A percentile compares a stretch with the other conserved stretches of the same genome.
Conservation (phyloP, 2,797 vertebrate species). For the Sebastes vulpes region DNA sequence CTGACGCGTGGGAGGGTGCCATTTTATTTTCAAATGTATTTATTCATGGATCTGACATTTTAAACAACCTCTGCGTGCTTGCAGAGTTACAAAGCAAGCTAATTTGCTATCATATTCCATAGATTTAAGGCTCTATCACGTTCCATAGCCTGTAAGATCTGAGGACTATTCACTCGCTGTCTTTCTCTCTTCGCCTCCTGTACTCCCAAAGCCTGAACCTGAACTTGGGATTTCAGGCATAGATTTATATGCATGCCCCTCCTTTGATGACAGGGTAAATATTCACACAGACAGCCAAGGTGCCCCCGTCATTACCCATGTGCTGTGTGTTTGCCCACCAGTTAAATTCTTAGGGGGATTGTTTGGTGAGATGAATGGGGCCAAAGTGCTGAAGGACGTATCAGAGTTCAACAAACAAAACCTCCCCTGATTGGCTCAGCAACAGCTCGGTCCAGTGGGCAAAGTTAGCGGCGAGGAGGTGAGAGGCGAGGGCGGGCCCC, state of each 20-base stretch:
- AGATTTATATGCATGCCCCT: slow-evolving; percentile 87
- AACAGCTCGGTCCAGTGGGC: slow-evolving; percentile 70
- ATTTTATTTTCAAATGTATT: slow-evolving; percentile 80
- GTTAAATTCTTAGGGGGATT: slow-evolving; percentile 87
- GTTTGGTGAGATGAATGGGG: slow-evolving; percentile 86
- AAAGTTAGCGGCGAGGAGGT: slow-evolving; percentile 64
- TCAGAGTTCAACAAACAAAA: slow-evolving; percentile 85
- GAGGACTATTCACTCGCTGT: slow-evolving; percentile 47
- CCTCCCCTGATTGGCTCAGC: slow-evolving; percentile 79
- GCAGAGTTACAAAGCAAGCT: slow-evolving; percentile 67
- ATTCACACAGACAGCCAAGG: slow-evolving; percentile 87
- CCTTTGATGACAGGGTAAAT: slow-evolving; percentile 87
- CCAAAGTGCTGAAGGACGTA: slow-evolving; percentile 86
- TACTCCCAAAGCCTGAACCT: slow-evolving; percentile 74
- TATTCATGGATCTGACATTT: slow-evolving; percentile 83
- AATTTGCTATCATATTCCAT: slow-evolving; percentile 68
- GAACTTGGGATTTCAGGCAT: slow-evolving; percentile 72
- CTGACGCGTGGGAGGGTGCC: slow-evolving; percentile 63
- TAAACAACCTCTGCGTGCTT: slow-evolving; percentile 70
- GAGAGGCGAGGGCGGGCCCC: not conserved
- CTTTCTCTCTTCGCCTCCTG: slow-evolving; percentile 61
- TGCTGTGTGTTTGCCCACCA: slow-evolving; percentile 83
- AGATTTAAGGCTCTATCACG: slow-evolving; percentile 54
- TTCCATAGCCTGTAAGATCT: slow-evolving; percentile 54
- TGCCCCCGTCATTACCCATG: slow-evolving; percentile 81